Evolutionary conservation across 2,113 vertebrate genomes (phyloP), one percentile per base, ranked within the genome.

Genomic region (Sorex fumeus): DNA sequence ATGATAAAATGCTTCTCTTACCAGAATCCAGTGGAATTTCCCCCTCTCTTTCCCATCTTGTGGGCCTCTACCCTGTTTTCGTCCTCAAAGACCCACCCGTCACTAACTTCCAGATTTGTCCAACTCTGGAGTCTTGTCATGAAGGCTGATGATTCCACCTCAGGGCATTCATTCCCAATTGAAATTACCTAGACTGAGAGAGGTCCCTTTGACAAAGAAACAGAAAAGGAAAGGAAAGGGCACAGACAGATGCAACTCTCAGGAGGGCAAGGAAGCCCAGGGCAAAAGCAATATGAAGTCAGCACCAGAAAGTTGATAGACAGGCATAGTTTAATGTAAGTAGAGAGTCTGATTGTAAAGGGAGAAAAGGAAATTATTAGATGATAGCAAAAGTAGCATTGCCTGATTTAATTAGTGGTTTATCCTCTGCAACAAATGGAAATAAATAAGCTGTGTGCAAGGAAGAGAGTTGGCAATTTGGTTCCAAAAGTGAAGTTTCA

Each of bases 1-100:
- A 94, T 97, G 93, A 95, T 96, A 97, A 84, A 88, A 94, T 92
- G 85, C 36, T 47, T 64, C 85, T 34, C 78, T 90, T n/a, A 85
- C 47, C 69, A 50, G 67, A 74, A 91, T 36, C 1, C 45, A 84
- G 25, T 71, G 47, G 40, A 30, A 60, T 79, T 79, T 90, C 12
- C 43, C 43, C 66, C 79, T 87, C 34, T 50, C 57, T 88, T 81
- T 93, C 76, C 69, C 7, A 32, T 85, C 47, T 72, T 84, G 28
- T 47, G 81, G 82, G 77, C 30, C 82, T 93, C 43, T 57, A 75
- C 43, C 86, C 79, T 62, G 84, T 81, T 69, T 62, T 76, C 81
- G 77, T 91, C 82, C 67, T 43, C 34, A 87, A 84, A 90, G 57
- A 23, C 21, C 57, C 85, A 72, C 45, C 69, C 89, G 66, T 78